Percentiles rank a stretch among this genome's conserved stretches.
These are phyloP conservation scores for Acronicta alni DNA, from an alignment of 2,888 invertebrate species.

Conservation along the genomic window DNA sequence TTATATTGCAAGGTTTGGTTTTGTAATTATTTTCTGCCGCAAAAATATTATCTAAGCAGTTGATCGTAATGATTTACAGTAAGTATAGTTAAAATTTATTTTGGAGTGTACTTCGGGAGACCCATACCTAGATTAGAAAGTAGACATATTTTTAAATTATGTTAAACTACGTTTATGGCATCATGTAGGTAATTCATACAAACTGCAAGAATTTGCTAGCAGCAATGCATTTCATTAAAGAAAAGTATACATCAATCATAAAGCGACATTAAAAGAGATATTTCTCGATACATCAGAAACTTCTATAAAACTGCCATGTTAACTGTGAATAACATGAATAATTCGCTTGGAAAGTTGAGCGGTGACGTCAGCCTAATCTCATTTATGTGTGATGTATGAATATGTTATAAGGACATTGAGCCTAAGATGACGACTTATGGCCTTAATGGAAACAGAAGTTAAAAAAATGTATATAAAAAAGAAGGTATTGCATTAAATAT, in stretches of 20 bases:
- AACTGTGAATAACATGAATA: constrained; percentile 57
- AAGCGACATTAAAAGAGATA: constrained; percentile 18
- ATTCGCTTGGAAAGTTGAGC: constrained; percentile 64
- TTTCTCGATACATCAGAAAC: constrained; percentile 27
- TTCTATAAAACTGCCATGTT: constrained; percentile 41
- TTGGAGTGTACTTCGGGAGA: too few species aligned
- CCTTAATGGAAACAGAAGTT: not conserved
- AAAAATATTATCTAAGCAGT: constrained; percentile 13
- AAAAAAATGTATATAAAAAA: not conserved
- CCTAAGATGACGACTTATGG: constrained; percentile 26
- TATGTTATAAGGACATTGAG: constrained; percentile 62
- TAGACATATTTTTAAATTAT: too few species aligned
- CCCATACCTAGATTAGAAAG: too few species aligned
- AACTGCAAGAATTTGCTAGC: not conserved
- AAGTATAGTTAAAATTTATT: too few species aligned
- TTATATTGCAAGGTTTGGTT: constrained; percentile 42
- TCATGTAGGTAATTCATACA: too few species aligned
- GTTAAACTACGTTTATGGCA: too few species aligned
- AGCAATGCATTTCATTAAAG: not conserved
- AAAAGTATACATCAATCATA: constrained; percentile 21
- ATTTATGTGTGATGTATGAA: constrained; percentile 63
- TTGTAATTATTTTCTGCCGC: constrained; percentile 20
- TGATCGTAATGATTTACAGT: not conserved
- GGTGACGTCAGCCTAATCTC: constrained; percentile 66
- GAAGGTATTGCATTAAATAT: not conserved